These are phyloP conservation scores for Himalopsyche kuldschensis DNA, from an alignment of 2,888 invertebrate species.

Conservation along the genomic window DNA sequence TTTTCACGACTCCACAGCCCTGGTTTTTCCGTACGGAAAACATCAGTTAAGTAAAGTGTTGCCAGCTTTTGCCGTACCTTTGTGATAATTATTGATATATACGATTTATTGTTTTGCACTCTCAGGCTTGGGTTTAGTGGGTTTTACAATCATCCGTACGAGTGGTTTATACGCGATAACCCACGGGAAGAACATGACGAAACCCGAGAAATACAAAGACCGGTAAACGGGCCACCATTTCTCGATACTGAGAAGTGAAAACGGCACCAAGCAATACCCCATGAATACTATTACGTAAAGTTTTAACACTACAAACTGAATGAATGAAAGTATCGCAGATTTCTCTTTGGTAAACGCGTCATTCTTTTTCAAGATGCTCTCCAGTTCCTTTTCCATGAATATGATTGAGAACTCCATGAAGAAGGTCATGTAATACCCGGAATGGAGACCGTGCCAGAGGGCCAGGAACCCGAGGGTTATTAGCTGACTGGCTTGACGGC, in stretches of 20 bases:
- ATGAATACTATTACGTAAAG: constrained; percentile 78
- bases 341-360: constrained; percentile 53
- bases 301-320: constrained; percentile 65
- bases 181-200: constrained; percentile 69
- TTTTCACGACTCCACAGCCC: too few species aligned
- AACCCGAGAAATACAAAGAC: constrained; percentile 70
- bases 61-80: too few species aligned
- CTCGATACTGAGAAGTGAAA: constrained; percentile 69
- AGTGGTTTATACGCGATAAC: constrained; percentile 60
- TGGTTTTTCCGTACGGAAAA: too few species aligned
- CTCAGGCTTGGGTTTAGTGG: constrained; percentile 15
- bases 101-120: neutral
- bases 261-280: constrained; percentile 80
- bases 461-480: constrained; percentile 85
- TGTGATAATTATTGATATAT: neutral
- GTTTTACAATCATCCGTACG: constrained; percentile 33
- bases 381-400: constrained; percentile 78
- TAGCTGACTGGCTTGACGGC: constrained; percentile 78
- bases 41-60: too few species aligned
- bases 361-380: constrained; percentile 59
- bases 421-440: constrained; percentile 93
- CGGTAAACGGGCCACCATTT: constrained; percentile 69
- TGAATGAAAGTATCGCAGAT: constrained; percentile 47
- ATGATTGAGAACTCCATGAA: constrained; percentile 88
- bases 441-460: constrained; percentile 93